These are phyloP conservation scores for Ephialtes manifestator DNA, from an alignment of 2,888 invertebrate species.

Conservation along the genomic window DNA sequence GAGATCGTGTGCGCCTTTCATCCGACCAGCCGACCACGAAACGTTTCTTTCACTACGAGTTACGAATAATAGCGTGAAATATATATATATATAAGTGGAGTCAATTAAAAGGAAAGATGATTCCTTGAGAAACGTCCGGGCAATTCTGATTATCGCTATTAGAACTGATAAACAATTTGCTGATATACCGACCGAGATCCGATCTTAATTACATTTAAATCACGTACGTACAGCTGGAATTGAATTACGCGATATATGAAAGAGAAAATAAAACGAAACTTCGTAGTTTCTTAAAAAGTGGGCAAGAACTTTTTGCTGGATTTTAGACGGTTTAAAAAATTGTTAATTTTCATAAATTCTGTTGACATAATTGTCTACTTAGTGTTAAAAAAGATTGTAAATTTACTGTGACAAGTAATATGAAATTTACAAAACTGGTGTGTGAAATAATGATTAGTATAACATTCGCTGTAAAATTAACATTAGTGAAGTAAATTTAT, in stretches of 20 bases:
- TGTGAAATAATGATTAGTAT: too few relatives aligned
- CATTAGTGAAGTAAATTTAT: too few relatives aligned
- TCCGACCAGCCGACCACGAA: conserved; percentile 41
- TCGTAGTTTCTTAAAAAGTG: too few relatives aligned
- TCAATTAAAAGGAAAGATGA: conserved; percentile 24
- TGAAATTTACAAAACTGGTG: too few relatives aligned
- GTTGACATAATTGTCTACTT: too few relatives aligned
- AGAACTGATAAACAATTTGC: neutral
- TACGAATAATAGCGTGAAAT: conserved; percentile 45
- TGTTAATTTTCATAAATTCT: too few relatives aligned
- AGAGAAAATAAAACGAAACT: neutral
- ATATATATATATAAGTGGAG: neutral
- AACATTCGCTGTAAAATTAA: too few relatives aligned
- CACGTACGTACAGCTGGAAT: neutral
- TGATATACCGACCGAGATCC: neutral
- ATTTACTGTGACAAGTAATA: too few relatives aligned
- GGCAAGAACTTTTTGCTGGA: too few relatives aligned
- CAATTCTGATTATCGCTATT: neutral
- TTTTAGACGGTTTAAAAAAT: too few relatives aligned
- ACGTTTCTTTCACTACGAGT: conserved; percentile 56
- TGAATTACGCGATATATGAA: neutral
- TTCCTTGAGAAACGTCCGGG: neutral
- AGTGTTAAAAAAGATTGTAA: too few relatives aligned
- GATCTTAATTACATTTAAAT: conserved; percentile 37
- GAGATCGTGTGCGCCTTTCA: conserved; percentile 56